Evolutionary conservation across 2,797 vertebrate genomes (phyloP).

Genomic region (Sebastes nivosus): DNA sequence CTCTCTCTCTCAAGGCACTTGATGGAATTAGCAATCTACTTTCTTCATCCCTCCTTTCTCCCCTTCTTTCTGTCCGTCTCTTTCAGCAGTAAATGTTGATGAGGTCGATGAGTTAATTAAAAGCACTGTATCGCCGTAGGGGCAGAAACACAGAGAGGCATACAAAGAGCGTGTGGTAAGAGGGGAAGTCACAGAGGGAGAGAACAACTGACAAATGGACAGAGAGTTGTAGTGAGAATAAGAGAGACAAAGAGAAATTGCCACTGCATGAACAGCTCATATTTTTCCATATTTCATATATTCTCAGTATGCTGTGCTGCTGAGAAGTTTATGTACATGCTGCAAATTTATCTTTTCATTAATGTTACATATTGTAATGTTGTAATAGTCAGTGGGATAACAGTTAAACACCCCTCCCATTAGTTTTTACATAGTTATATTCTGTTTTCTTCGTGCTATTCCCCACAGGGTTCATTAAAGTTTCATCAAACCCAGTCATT

Average conservation of each 20-base stretch:
- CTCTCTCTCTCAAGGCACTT: constrained; percentile 23
- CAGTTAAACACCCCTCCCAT: neutral
- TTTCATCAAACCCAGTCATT: constrained; percentile 58
- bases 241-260: constrained; percentile 22
- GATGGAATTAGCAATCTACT: constrained; percentile 51
- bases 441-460: constrained; percentile 9
- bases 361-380: neutral
- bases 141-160: constrained; percentile 26
- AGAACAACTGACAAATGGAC: constrained; percentile 51
- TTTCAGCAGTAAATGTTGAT: constrained; percentile 66
- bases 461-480: constrained; percentile 65
- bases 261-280: constrained; percentile 8
- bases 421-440: constrained; percentile 12
- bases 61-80: constrained; percentile 20
- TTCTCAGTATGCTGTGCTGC: neutral
- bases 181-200: constrained; percentile 34
- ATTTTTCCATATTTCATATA: neutral
- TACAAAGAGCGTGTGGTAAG: constrained; percentile 30
- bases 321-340: neutral
- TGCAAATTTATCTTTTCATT: neutral
- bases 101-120: constrained; percentile 78
- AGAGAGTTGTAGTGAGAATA: constrained; percentile 2
- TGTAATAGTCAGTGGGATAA: neutral
- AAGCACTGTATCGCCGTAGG: constrained; percentile 51
- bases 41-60: neutral